A percentile compares a stretch with the other conserved stretches of the same genome.
These are phyloP conservation scores for Adelphocoris suturalis DNA, from an alignment of 2,888 invertebrate genomes.

Conservation along the genomic window DNA sequence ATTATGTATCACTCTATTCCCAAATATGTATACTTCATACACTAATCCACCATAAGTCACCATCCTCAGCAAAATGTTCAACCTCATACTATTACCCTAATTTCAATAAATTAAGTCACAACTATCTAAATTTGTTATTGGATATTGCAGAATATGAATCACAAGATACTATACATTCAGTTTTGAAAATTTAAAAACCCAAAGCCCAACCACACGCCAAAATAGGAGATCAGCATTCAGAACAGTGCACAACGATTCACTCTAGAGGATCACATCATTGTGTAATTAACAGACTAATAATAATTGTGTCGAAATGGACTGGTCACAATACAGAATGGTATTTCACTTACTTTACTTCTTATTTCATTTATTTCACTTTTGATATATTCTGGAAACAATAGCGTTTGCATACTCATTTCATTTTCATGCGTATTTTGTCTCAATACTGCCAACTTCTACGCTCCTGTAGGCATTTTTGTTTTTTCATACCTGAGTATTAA, in stretches of 20 bases:
- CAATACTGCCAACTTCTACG: neutral
- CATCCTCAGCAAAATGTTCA: neutral
- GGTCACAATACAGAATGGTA: constrained; percentile 68
- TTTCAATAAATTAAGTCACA: neutral
- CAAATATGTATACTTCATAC: too few species aligned
- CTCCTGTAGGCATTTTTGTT: neutral
- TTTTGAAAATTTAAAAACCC: constrained; percentile 56
- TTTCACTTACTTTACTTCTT: constrained; percentile 20
- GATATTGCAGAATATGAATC: constrained; percentile 62
- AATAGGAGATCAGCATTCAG: constrained; percentile 23
- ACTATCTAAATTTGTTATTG: constrained; percentile 47
- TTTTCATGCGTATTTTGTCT: neutral
- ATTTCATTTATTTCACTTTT: constrained; percentile 42
- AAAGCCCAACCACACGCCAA: constrained; percentile 21
- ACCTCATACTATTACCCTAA: neutral
- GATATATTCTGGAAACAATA: constrained; percentile 43
- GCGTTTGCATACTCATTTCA: neutral
- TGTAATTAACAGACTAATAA: constrained; percentile 48
- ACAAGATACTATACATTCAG: constrained; percentile 53
- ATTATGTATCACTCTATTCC: neutral
- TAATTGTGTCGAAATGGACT: constrained; percentile 65
- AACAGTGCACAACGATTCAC: constrained; percentile 29
- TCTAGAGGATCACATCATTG: constrained; percentile 42
- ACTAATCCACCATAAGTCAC: neutral
- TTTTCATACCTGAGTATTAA: neutral